Evolutionary conservation across 2,888 invertebrate genomes (phyloP), one percentile per base, ranked within the genome.

Genomic region (Tenthredo scrophulariae): DNA sequence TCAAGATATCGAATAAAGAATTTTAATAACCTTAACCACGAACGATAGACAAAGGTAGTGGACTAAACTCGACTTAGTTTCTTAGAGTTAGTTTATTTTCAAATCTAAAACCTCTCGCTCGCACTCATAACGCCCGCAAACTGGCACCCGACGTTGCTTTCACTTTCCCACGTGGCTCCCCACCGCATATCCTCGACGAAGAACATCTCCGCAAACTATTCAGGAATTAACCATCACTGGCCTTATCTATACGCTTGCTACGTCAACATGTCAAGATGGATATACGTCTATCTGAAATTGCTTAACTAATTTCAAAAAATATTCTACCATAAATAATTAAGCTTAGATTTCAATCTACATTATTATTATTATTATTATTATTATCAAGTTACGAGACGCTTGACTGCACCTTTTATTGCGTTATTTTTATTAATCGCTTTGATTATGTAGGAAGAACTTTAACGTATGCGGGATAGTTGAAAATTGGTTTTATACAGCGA

Each of bases 101-200:
- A n/a, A 37, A 62, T 40, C 7, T 7, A 33, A 54, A 54, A 22
- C n/a, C 46, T 67, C 46, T 67, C 46, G 33, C 46, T 67, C 83
- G 67, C 83, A 70, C 67, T 67, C 29, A 29, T 33, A 62, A 62
- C 10, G 40, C 33, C 80, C 40, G 62, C 65, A 37, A 40, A 67
- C 67, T 67, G 33, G 67, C 18, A 54, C 33, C 37, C 58, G 29
- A 54, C n/a, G 65, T 90, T 89, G 90, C 91, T 91, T 91, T 91
- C 91, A 91, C 91, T 91, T 91, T 91, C 91, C 91, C 91, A 91
- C 91, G 91, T 91, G 90, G 86, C 84, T 43, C 62, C 77, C 83
- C 85, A 79, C 84, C 77, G 46, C 15, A 46, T 46, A 54, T 87
- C 80, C 86, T 86, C 88, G 87, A 87, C 87, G 84, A 89, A 88